These are phyloP conservation scores for Lasioglossum oenotherae DNA, from an alignment of 2,888 invertebrate species.

Conservation along the genomic window DNA sequence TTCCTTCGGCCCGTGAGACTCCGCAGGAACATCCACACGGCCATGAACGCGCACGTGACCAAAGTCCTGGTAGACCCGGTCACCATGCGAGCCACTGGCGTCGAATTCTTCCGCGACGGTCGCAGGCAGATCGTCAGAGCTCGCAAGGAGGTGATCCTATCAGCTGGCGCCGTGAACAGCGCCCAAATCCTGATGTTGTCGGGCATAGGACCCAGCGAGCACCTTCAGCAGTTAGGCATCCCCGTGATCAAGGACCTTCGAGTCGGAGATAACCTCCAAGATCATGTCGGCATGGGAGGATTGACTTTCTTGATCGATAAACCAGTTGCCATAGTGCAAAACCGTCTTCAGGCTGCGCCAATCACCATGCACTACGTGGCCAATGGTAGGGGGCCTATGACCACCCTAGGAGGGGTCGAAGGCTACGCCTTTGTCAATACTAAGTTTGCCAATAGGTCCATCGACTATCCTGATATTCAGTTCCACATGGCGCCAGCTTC, in stretches of 20 bases:
- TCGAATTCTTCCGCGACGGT: conserved; percentile 92
- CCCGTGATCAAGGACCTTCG: conserved; percentile 90
- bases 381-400: conserved; percentile 93
- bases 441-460: conserved; percentile 91
- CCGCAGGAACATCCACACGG: conserved; percentile 92
- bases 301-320: conserved; percentile 92
- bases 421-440: conserved; percentile 95
- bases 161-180: conserved; percentile 96
- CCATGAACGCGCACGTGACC: conserved; percentile 92
- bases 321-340: conserved; percentile 93
- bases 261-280: conserved; percentile 93
- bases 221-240: conserved; percentile 89
- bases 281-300: conserved; percentile 95
- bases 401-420: conserved; percentile 94
- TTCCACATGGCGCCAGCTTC: conserved; percentile 97
- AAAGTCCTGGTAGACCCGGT: conserved; percentile 90
- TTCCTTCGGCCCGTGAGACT: conserved; percentile 92
- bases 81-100: conserved; percentile 91
- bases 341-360: conserved; percentile 91
- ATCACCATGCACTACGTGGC: conserved; percentile 93
- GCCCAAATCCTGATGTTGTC: conserved; percentile 97
- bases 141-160: conserved; percentile 93
- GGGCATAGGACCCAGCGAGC: conserved; percentile 91
- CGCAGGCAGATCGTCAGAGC: conserved; percentile 89
- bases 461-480: conserved; percentile 94